Evolutionary conservation across 2,113 vertebrate species (phyloP).

Genomic region (Lepus timidus): DNA sequence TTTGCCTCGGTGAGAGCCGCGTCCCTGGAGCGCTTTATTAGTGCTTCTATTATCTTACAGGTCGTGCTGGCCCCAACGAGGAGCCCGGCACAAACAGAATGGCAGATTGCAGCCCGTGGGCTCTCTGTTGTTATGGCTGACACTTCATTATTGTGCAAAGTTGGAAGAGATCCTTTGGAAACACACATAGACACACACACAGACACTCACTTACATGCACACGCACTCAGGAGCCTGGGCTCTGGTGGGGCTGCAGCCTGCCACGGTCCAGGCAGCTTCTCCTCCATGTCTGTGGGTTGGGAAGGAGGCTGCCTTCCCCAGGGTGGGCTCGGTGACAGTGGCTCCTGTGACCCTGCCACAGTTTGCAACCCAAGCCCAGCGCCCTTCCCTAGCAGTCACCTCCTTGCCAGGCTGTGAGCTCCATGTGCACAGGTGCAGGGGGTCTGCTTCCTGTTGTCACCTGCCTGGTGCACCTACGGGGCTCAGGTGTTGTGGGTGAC

Average conservation of each 20-base stretch:
- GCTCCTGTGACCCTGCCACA: fast-evolving
- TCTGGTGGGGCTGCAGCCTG: background rate
- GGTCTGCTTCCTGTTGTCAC: fast-evolving
- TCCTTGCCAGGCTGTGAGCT: background rate
- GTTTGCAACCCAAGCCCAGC: background rate
- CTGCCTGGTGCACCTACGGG: background rate
- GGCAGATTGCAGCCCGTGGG: constrained; percentile 65
- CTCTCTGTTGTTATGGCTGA: constrained; percentile 67
- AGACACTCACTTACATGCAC: background rate
- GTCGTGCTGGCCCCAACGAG: constrained; percentile 22
- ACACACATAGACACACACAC: background rate
- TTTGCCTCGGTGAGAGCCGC: constrained; percentile 66
- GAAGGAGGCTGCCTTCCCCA: background rate
- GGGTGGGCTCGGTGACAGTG: background rate
- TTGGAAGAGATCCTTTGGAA: constrained; percentile 68
- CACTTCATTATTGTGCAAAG: constrained; percentile 57
- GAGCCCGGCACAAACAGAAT: constrained; percentile 71
- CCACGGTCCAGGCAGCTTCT: background rate
- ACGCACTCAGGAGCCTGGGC: background rate
- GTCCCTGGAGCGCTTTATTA: constrained; percentile 78
- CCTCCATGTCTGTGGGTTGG: background rate
- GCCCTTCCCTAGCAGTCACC: fast-evolving
- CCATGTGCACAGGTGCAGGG: background rate
- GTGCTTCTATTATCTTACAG: constrained; percentile 72
- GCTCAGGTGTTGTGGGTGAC: no score